Conservation (phyloP, 2,113 vertebrate genomes). For the human (Homo sapiens) region GRCh38 chr14:47403001-47403500, state of each 20-base stretch:
- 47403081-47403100: fast-evolving
- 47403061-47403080: background rate
- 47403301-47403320: background rate
- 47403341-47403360: background rate
- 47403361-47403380: background rate
- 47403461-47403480: background rate
- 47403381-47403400: background rate
- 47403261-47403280: background rate
- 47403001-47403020: background rate
- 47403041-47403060: background rate
- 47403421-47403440: background rate
- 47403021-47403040: background rate
- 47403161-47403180: background rate
- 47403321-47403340: background rate
- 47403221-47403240: background rate
- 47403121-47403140: background rate
- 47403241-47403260: background rate
- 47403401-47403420: background rate
- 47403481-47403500: background rate
- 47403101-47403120: background rate
- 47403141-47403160: background rate
- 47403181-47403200: background rate
- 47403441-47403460: background rate
- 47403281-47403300: background rate
- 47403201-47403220: background rate